Evolutionary conservation across 2,888 invertebrate genomes (phyloP), one percentile per base, ranked within the genome.

Genomic region (Cryptus armator): DNA sequence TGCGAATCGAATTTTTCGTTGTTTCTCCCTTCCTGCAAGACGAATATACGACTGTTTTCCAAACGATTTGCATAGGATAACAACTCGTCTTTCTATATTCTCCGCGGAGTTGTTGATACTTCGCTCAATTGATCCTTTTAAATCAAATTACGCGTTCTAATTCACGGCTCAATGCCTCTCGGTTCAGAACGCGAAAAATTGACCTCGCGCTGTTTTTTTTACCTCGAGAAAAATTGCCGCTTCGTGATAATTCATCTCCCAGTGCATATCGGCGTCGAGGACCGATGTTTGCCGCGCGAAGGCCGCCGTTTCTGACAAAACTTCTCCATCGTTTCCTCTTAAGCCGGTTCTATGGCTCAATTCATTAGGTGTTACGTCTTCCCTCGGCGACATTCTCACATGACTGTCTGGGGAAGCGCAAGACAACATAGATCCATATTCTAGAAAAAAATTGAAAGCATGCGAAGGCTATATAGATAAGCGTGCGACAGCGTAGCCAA

Each of bases 1-100:
- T 98, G 98, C 0, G 97, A 97, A 93, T 97, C 97, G 92, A 98
- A 98, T 93, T 98, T 98, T 93, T 98, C 98, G 94, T 98, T 98
- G 93, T 98, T 98, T 92, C 96, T 95, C 46, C 98, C 98, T 95
- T 98, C 98, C 97, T 98, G 94, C 67, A 94, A 94, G 86, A 70
- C 37, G n/a, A 81, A 79, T 87, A 78, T 89, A 84, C 44, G 43
- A 24, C 1, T 53, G 19, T 29, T n/a, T 29, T 32, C 14, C 29
- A 62, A 62, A 29, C 6, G 29, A 32, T 29, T 62, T 14, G 29
- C 29, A 24, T 19, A 24, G 24, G 10, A 24, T 24, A 24, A 24
- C 24, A 29, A 67, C 66, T 53, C 43, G 14, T 37, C 6, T 24
- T 62, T 74, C 10, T 62, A 29, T 62, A 44, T 24, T 24, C 16